A percentile compares a stretch with the other conserved stretches of the same genome.
These are phyloP conservation scores for Mandrillus leucophaeus DNA, from an alignment of 2,113 vertebrate species.

Conservation along the genomic window DNA sequence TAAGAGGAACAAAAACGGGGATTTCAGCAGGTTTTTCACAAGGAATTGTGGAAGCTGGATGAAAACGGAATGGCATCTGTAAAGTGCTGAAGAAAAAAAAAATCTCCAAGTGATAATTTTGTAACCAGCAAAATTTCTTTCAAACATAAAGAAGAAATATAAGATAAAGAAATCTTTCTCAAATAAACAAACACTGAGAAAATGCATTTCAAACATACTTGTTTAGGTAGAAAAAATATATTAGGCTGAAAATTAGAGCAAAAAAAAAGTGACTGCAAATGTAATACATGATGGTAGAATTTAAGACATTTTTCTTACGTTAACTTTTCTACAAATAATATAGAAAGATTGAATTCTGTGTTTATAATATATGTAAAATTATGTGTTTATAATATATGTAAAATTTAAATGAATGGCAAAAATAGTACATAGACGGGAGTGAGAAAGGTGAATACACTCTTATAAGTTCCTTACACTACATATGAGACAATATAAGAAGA, in stretches of 20 bases:
- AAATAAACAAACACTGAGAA: not conserved
- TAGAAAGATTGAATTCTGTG: not conserved
- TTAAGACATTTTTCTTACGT: not conserved
- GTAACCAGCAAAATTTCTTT: not conserved
- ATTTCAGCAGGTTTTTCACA: not conserved
- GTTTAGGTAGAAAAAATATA: not conserved
- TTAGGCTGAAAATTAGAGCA: not conserved
- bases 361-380: not conserved
- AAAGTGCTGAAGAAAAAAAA: not conserved
- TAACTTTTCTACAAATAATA: not conserved
- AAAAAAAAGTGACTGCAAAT: not conserved
- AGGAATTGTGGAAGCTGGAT: not conserved
- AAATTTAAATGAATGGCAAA: not conserved
- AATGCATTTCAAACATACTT: not conserved
- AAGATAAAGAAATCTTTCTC: not conserved
- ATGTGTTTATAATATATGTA: not conserved
- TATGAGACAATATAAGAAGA: not conserved
- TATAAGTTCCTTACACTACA: not conserved
- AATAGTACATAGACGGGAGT: too few relatives aligned
- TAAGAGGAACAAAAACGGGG: not conserved
- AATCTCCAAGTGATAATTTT: not conserved
- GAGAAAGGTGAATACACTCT: not conserved
- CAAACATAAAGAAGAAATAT: not conserved
- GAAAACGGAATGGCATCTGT: not conserved
- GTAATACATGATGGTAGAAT: not conserved